Percentiles rank a stretch among this genome's conserved stretches.
phyloP scores from a whole-genome alignment of 2,797 vertebrate species.

The Pelodytes ibericus region DNA sequence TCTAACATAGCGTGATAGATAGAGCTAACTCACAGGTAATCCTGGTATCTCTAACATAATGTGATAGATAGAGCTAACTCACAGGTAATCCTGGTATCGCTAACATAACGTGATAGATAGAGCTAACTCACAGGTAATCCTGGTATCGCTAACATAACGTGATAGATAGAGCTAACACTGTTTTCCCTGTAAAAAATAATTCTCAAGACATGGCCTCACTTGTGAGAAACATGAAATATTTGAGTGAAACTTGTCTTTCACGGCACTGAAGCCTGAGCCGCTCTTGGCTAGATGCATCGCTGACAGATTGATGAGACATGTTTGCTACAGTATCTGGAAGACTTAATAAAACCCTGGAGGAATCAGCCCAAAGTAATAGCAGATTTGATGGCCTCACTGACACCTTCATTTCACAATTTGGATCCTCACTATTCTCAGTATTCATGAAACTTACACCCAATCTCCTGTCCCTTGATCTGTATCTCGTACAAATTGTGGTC shows the following conservation, averaged over 20 bases:
- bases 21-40: too few species aligned
- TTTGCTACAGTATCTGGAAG: conserved; percentile 6
- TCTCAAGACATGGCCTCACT: not conserved
- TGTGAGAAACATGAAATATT: not conserved
- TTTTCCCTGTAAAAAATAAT: not conserved
- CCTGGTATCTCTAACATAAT: too few species aligned
- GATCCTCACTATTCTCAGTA: conserved; percentile 16
- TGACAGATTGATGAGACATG: conserved; percentile 24
- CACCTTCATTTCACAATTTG: conserved; percentile 37
- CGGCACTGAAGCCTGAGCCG: not conserved
- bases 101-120: too few species aligned
- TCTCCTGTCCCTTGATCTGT: conserved; percentile 19
- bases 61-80: too few species aligned
- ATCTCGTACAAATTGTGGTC: conserved; percentile 19
- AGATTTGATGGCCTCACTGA: conserved; percentile 32
- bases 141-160: too few species aligned
- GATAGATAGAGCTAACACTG: too few species aligned
- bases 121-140: too few species aligned
- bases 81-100: too few species aligned
- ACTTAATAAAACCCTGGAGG: conserved; percentile 43
- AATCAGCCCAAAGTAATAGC: conserved; percentile 25
- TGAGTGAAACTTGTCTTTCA: not conserved
- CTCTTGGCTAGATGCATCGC: not conserved
- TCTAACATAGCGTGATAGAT: too few species aligned
- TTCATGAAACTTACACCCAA: conserved; percentile 14